Percentiles rank a stretch among this genome's conserved stretches.
These are phyloP conservation scores for Crocallis elinguaria DNA, from an alignment of 2,888 invertebrate species.

Conservation along the genomic window DNA sequence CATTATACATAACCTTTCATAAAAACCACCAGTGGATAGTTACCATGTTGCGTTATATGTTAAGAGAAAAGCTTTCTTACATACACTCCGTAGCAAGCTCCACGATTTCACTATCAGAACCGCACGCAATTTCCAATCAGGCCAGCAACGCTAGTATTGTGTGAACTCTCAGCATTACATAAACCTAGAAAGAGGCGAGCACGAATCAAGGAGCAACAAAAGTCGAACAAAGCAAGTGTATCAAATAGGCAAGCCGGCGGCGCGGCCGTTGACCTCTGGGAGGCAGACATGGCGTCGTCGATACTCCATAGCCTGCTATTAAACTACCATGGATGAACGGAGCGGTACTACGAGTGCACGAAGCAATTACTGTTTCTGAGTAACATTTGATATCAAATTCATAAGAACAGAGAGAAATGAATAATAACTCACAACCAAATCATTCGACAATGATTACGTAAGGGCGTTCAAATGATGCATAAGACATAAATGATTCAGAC, in stretches of 20 bases:
- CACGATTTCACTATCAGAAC: constrained; percentile 17
- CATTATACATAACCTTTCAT: not conserved
- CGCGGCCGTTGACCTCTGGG: constrained; percentile 63
- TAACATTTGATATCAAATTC: constrained; percentile 11
- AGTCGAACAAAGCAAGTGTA: constrained; percentile 66
- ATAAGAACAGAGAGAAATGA: not conserved
- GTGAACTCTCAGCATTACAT: constrained; percentile 38
- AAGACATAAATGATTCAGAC: not conserved
- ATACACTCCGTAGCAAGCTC: not conserved
- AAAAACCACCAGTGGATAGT: not conserved
- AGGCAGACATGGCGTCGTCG: constrained; percentile 75
- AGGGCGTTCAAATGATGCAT: not conserved
- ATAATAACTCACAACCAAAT: not conserved
- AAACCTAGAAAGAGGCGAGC: constrained; percentile 49
- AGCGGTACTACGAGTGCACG: constrained; percentile 24
- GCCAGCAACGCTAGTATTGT: constrained; percentile 15
- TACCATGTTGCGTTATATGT: not conserved
- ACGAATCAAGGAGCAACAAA: constrained; percentile 58
- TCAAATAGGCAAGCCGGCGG: constrained; percentile 62
- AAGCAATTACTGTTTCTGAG: constrained; percentile 16
- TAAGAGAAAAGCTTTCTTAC: constrained; percentile 6
- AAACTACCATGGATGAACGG: constrained; percentile 48
- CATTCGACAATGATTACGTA: not conserved
- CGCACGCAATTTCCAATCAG: constrained; percentile 21
- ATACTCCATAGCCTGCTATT: constrained; percentile 65